Evolutionary conservation across 2,888 invertebrate genomes (phyloP).

Genomic region (Trichogramma dendrolimi): DNA sequence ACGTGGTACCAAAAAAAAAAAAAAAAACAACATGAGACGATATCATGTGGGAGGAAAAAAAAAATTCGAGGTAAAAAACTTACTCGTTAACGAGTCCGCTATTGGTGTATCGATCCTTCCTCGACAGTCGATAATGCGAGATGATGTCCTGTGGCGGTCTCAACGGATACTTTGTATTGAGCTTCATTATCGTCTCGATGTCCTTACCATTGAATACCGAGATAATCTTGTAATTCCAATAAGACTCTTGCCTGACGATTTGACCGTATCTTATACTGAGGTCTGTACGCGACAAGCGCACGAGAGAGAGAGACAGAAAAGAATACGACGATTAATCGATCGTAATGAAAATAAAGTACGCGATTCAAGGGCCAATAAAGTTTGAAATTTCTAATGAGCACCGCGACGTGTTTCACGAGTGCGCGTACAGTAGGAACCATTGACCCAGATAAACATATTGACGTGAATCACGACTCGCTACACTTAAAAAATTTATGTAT

Average conservation of each 20-base stretch:
- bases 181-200: conserved; percentile 71
- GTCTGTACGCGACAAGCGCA: conserved; percentile 36
- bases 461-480: neutral
- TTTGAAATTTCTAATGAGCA: no score
- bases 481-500: neutral
- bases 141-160: conserved; percentile 80
- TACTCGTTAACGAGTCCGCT: conserved; percentile 80
- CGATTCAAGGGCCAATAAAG: no score
- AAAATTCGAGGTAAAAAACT: conserved; percentile 45
- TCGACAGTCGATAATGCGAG: conserved; percentile 67
- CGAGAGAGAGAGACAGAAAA: neutral
- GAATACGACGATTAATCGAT: no score
- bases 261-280: conserved; percentile 62
- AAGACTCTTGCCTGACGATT: conserved; percentile 72
- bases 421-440: neutral
- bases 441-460: conserved; percentile 27
- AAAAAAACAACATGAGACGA: conserved; percentile 3
- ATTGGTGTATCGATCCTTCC: conserved; percentile 77
- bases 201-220: conserved; percentile 68
- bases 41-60: neutral
- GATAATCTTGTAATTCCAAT: conserved; percentile 69
- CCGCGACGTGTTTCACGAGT: no score
- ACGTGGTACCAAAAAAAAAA: conserved; percentile 22
- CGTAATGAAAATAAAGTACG: no score
- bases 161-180: conserved; percentile 70